A percentile compares a stretch with the other conserved stretches of the same genome.
Conservation (phyloP, 2,797 vertebrate species). For the Lepilemur septentrionalis region DNA sequence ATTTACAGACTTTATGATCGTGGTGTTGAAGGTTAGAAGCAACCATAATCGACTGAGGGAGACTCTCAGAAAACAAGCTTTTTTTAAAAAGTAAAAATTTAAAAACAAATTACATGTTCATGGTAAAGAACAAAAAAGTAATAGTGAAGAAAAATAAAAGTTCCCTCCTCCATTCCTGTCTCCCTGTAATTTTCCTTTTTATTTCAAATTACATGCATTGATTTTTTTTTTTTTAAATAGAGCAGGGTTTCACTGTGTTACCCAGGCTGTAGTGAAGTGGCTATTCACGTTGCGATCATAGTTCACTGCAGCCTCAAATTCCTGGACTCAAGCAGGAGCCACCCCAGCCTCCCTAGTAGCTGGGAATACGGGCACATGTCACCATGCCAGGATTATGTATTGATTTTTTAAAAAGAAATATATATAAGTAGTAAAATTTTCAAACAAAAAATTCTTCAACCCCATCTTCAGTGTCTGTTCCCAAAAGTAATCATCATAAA, state of each 20-base stretch:
- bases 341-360: neutral
- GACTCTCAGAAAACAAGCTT: neutral
- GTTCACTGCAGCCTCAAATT: neutral
- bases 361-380: neutral
- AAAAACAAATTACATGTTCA: neutral
- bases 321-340: neutral
- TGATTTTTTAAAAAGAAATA: neutral
- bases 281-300: neutral
- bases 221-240: neutral
- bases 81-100: neutral
- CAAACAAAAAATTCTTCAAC: neutral
- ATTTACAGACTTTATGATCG: constrained; percentile 18
- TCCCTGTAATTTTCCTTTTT: neutral
- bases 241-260: neutral
- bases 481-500: constrained; percentile 2
- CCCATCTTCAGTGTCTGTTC: neutral
- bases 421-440: neutral
- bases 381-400: neutral
- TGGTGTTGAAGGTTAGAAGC: neutral
- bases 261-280: neutral
- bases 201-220: neutral
- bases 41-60: neutral
- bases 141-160: neutral
- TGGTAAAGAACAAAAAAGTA: neutral
- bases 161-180: neutral